Evolutionary conservation across 2,113 vertebrate genomes (phyloP).

Genomic region (Hassar affinis): DNA sequence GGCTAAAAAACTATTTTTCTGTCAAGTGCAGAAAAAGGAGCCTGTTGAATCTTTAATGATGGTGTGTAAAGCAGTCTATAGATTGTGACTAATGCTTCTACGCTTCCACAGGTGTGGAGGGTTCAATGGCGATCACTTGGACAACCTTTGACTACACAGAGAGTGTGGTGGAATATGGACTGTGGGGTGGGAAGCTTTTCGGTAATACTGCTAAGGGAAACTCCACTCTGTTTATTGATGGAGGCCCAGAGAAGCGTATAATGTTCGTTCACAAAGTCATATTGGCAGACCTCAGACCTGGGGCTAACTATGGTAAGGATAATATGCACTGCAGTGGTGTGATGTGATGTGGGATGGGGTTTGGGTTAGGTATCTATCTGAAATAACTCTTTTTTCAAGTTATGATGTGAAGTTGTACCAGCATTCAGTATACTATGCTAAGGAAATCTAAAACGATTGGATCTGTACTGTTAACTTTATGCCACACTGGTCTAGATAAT

Average conservation of each 20-base stretch:
- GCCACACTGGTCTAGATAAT: not conserved
- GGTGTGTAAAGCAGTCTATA: not conserved
- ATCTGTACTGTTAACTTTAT: not conserved
- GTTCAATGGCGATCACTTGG: slow-evolving; percentile 83
- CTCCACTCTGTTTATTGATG: slow-evolving; percentile 73
- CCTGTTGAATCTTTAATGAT: not conserved
- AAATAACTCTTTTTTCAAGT: not conserved
- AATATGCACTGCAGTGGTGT: not conserved
- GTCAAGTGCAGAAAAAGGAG: not conserved
- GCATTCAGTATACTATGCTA: not conserved
- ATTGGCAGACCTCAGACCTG: slow-evolving; percentile 70
- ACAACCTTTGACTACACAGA: slow-evolving; percentile 73
- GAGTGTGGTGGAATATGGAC: slow-evolving; percentile 76
- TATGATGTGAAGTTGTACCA: not conserved
- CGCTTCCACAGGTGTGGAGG: slow-evolving; percentile 64
- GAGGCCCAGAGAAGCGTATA: slow-evolving; percentile 69
- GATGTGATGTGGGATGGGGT: not conserved
- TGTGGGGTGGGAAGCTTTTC: slow-evolving; percentile 65
- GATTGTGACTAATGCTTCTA: not conserved
- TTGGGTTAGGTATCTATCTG: not conserved
- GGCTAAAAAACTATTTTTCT: not conserved
- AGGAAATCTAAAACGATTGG: not conserved
- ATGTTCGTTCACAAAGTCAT: slow-evolving; percentile 81
- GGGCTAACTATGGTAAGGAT: slow-evolving; percentile 72
- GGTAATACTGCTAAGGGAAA: slow-evolving; percentile 64